Conservation (phyloP, 2,888 invertebrate genomes). For the Scaptomyza tumidula region DNA sequence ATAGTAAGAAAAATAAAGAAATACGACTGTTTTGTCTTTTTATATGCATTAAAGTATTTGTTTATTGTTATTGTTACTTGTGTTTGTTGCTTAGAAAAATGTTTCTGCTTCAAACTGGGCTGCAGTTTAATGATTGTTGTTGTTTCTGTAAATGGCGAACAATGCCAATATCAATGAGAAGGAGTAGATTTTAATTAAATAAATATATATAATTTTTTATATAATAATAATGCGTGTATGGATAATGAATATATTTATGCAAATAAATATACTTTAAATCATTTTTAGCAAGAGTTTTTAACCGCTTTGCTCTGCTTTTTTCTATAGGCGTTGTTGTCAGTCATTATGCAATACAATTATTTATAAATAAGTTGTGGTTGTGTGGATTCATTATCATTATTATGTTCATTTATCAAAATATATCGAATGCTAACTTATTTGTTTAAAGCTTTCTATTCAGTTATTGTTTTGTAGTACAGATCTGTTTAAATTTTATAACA, state of each 20-base stretch:
- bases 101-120: conserved; percentile 14
- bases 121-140: conserved; percentile 35
- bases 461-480: conserved; percentile 67
- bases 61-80: conserved; percentile 50
- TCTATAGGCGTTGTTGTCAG: conserved; percentile 45
- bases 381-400: conserved; percentile 31
- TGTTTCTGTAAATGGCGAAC: neutral
- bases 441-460: conserved; percentile 77
- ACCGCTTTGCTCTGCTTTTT: conserved; percentile 20
- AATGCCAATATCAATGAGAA: conserved; percentile 1
- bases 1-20: too few species aligned
- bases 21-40: neutral
- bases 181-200: conserved; percentile 22
- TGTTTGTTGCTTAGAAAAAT: conserved; percentile 38
- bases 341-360: conserved; percentile 59
- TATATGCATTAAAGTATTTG: conserved; percentile 36
- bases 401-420: conserved; percentile 67
- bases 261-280: conserved; percentile 29
- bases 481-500: conserved; percentile 28
- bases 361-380: conserved; percentile 55
- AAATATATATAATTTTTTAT: conserved; percentile 39
- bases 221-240: conserved; percentile 40
- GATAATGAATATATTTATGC: conserved; percentile 43
- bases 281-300: conserved; percentile 39
- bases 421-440: conserved; percentile 75